Percentiles rank a stretch among this genome's conserved stretches.
Evolutionary conservation across 2,888 invertebrate species (phyloP).

Genomic region (Gymnocheta viridis): DNA sequence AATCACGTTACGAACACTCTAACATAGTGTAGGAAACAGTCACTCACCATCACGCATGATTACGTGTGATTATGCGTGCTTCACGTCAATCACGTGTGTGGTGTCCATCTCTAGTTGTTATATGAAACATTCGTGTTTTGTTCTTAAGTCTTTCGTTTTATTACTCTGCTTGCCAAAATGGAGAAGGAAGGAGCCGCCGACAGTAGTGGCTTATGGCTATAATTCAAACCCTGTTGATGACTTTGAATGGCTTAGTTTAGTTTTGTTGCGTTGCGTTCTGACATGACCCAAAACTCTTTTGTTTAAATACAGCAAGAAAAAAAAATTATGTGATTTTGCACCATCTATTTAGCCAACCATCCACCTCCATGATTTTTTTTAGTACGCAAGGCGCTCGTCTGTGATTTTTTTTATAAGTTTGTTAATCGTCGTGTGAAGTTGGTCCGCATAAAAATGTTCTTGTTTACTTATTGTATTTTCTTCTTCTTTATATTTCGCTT

Average conservation of each 20-base stretch:
- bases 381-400: conserved; percentile 58
- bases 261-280: conserved; percentile 28
- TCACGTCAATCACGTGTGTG: neutral
- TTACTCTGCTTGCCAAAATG: conserved; percentile 48
- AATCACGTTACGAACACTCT: no score
- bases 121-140: conserved; percentile 36
- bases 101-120: neutral
- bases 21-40: no score
- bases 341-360: conserved; percentile 60
- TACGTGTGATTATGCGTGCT: neutral
- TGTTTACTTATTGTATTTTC: conserved; percentile 68
- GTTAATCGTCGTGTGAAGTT: conserved; percentile 70
- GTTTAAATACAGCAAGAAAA: conserved; percentile 35
- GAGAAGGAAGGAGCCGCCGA: conserved; percentile 66
- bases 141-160: conserved; percentile 68
- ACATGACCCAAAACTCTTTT: conserved; percentile 65
- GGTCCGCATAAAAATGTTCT: conserved; percentile 59
- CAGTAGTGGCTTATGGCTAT: conserved; percentile 75
- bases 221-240: conserved; percentile 76
- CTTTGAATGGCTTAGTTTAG: conserved; percentile 57
- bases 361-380: conserved; percentile 56
- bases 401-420: conserved; percentile 49
- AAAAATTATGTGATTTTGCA: conserved; percentile 63
- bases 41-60: neutral
- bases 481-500: conserved; percentile 74